Conservation (phyloP, 1,140 invertebrate species). For the Lepidurus arcticus region DNA sequence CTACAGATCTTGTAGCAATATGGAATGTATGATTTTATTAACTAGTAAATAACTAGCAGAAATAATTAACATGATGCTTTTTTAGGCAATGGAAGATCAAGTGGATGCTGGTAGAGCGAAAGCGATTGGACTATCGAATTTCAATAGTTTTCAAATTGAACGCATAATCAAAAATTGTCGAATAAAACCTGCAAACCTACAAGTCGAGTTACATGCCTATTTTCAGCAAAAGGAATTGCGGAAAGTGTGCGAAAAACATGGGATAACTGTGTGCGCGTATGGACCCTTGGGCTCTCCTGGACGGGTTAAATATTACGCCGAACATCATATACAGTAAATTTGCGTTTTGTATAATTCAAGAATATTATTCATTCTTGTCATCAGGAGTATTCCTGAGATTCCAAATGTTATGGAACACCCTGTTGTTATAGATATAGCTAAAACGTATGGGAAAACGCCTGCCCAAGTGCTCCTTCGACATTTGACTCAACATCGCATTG, state of each 20-base stretch:
- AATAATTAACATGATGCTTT: too few relatives aligned
- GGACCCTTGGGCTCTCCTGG: constrained; percentile 44
- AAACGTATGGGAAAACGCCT: constrained; percentile 37
- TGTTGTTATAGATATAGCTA: constrained; percentile 36
- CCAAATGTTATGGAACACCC: constrained; percentile 34
- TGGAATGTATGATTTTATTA: constrained; percentile 36
- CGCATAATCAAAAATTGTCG: constrained; percentile 44
- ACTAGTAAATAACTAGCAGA: too few relatives aligned
- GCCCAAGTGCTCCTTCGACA: constrained; percentile 38
- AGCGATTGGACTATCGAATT: constrained; percentile 75
- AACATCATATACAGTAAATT: constrained; percentile 25
- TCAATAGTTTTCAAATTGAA: constrained; percentile 53
- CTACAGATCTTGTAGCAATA: constrained; percentile 35
- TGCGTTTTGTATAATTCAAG: not conserved
- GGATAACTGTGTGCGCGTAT: constrained; percentile 48
- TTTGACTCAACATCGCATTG: constrained; percentile 3
- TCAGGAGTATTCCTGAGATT: constrained; percentile 20
- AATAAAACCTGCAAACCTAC: constrained; percentile 50
- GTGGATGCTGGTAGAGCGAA: constrained; percentile 53
- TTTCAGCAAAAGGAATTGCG: constrained; percentile 47
- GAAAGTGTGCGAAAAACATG: constrained; percentile 44
- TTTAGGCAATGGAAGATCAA: constrained; percentile 66
- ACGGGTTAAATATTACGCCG: constrained; percentile 27
- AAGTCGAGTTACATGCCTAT: constrained; percentile 48
- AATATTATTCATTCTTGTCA: not conserved